Evolutionary conservation across 2,113 vertebrate species (phyloP), one percentile per base, ranked within the genome.

Genomic region (Petrocephalus zakoni): DNA sequence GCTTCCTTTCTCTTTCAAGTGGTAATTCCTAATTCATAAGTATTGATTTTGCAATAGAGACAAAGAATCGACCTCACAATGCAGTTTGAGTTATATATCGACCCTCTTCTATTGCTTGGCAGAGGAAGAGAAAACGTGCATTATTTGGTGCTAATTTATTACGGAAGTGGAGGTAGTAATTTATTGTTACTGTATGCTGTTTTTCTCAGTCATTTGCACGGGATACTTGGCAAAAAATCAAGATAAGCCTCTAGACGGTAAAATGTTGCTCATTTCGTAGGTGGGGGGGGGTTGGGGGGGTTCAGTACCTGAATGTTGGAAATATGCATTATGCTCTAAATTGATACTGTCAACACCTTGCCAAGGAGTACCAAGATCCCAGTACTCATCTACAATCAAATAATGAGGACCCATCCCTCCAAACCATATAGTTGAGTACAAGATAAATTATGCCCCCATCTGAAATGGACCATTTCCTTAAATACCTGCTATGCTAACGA

Each of bases 401-500:
- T 90, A 49, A 87, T 61, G 82, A 87, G 87, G 91, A 88, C 89
- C 89, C 51, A 90, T 87, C 90, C 78, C 90, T 91, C 82, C 89
- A 85, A 91, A 58, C 83, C 90, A 88, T 84, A 90, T 89, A 87
- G 90, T 92, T 87, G 87, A 89, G 85, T 83, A n/a, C 72, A 89
- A 94, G 94, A 95, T 94, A 94, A 96, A 96, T 94, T 90, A 94
- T 94, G 92, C 92, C 94, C 94, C 94, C 92, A 93, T 95, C 93
- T 91, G 92, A 94, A 96, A 94, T 92, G 90, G 95, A 95, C 94
- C 92, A 91, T 95, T 96, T 95, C 94, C 93, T 95, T 95, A 95
- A 95, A 95, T 95, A 96, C 94, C 94, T 94, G 94, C 92, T 93
- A 93, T 94, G 91, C 92, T 95, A 95, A 96, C 92, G 94, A 96